Base-by-base conservation (phyloP, 2,797 vertebrate species). In the Saxicola maurus region DNA sequence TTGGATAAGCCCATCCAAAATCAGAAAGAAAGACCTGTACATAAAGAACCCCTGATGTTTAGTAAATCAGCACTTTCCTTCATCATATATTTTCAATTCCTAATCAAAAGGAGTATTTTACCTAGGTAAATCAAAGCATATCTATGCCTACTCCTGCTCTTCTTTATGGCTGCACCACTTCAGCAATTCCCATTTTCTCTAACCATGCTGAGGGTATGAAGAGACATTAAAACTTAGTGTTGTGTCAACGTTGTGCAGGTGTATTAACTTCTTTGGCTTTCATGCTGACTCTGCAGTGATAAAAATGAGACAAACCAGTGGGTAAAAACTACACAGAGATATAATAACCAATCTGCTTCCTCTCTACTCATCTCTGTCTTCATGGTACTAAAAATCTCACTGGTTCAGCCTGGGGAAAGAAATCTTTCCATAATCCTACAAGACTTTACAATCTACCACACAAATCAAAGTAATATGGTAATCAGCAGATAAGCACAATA, bases 401-500 rank as follows among this genome's bases (percentile, higher is more conserved):
- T 93, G 89, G 83, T 94, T 87, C 90, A 93, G 94, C 94, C 78
- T 43, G 40, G 43, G 87, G 90, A 95, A 95, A 91, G 91, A 95
- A 94, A 87, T 94, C 48, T 96, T 92, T 94, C 71, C 79, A 86
- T 95, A 96, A 94, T 95, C 93, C 96, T 94, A 68, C 35, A 95
- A 86, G 91, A 96, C 78, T 91, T 94, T 94, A 86, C 94, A 95
- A 95, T 95, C 96, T 96, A 91, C 93, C 93, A 92, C 86, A 93
- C 92, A 91, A 96, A 97, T 97, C 95, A 96, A 93, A 93, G 89
- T 90, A 96, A 96, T 95, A 96, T 91, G 82, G 93, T 96, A 96
- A 97, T 96, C 94, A 95, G 89, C 52, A 92, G 96, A 97, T 95
- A 95, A 95, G 92, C 94, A 82, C 89, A 87, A 82, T 51, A 91